Percentiles rank a stretch among this genome's conserved stretches.
Conservation (phyloP, 1,140 invertebrate species). For the Gerris buenoi region DNA sequence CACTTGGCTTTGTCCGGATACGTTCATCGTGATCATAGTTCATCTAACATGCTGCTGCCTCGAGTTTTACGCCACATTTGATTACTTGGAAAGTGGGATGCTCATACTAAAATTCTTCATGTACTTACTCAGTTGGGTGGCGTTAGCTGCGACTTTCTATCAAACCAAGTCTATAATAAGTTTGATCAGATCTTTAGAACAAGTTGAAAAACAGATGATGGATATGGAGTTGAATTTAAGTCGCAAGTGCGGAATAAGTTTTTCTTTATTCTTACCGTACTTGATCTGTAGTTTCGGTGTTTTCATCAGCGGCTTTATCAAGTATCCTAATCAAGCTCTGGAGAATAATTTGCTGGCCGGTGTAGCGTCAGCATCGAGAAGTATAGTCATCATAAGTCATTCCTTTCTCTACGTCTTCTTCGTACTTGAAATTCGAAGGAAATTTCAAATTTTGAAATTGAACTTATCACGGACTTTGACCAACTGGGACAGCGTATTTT, state of each 20-base stretch:
- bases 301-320: background rate
- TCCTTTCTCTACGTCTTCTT: background rate
- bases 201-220: background rate
- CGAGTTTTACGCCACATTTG: background rate
- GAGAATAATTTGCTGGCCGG: background rate
- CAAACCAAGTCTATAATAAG: background rate
- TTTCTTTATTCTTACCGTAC: background rate
- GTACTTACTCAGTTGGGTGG: background rate
- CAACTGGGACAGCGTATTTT: background rate
- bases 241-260: background rate
- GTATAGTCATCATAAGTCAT: background rate
- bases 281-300: background rate
- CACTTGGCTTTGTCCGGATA: background rate
- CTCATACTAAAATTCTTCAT: background rate
- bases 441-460: background rate
- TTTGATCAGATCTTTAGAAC: background rate
- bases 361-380: background rate
- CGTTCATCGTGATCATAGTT: background rate
- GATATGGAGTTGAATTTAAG: background rate
- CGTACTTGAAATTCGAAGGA: background rate
- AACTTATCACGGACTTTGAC: background rate
- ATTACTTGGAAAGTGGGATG: background rate
- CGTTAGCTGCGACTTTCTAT: background rate
- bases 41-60: background rate
- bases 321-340: background rate